Base-by-base conservation (phyloP, 2,113 vertebrate genomes). In the Leiothrix lutea region DNA sequence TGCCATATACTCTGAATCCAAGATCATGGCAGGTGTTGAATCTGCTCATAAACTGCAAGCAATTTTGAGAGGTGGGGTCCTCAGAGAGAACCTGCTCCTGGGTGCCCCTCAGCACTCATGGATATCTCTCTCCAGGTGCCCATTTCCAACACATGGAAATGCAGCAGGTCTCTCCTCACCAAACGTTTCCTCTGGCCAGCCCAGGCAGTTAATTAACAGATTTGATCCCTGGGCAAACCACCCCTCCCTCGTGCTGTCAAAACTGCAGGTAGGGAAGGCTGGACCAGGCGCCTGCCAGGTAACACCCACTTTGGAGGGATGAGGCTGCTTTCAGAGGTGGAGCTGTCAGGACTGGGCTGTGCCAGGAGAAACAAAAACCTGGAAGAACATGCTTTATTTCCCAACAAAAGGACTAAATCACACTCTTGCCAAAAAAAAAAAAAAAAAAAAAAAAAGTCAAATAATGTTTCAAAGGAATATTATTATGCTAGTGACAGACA, bases 241-340 rank as follows among this genome's bases (percentile, higher is more conserved):
- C 0, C 0, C 23, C 17, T 60, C 26, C 44, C 19, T 73, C 8
- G 0, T 13, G 33, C 21, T 31, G 23, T 14, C 60, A 69, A 35
- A 67, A 48, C 26, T 19, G 25, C 35, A 61, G 44, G 33, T 6
- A 29, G 13, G 24, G 26, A 61, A 47, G 31, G 36, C 26, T 66
- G 42, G n/a, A 57, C 8, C 21, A n/a, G 20, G 36, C 12, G 53
- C 14, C 15, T 35, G 4, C 21, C 1, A 1, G 24, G 9, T 24
- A 61, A n/a, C 4, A 31, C 11, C 21, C 9, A 1, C 7, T 94
- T 13, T 2, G 5, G 31, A 78, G 10, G 19, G 20, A 36, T 44
- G 18, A 79, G 61, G 22, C 21, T 69, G 19, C 36, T 7, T 19
- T 33, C 1, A 1, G 56, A 61, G 20, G 3, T 12, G 7, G 36